These are phyloP conservation scores for Ptilonorhynchus violaceus DNA, from an alignment of 2,113 vertebrate genomes.

Conservation along the genomic window DNA sequence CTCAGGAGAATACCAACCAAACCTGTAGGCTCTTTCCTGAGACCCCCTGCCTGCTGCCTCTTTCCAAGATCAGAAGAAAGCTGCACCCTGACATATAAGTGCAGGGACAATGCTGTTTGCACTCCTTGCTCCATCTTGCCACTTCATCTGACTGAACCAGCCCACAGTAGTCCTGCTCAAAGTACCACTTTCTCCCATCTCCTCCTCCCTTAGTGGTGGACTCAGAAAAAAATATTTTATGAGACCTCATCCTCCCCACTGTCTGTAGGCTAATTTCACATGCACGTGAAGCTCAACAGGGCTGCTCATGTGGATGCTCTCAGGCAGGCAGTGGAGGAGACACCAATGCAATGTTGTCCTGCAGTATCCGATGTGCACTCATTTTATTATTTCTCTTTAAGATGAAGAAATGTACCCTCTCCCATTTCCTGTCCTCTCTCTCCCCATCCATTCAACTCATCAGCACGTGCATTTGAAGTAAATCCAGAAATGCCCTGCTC, in stretches of 20 bases:
- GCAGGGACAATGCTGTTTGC: background rate
- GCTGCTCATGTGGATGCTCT: background rate
- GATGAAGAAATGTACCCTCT: background rate
- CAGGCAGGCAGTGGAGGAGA: background rate
- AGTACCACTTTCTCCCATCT: background rate
- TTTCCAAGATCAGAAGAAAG: background rate
- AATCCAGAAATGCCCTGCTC: background rate
- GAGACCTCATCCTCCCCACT: background rate
- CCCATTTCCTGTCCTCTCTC: background rate
- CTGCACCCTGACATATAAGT: background rate
- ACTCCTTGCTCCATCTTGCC: background rate
- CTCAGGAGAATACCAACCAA: background rate
- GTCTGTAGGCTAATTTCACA: background rate
- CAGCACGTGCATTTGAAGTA: background rate
- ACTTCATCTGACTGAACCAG: background rate
- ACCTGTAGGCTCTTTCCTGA: background rate
- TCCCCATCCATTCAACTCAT: background rate
- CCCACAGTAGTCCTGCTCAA: background rate
- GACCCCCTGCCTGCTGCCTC: background rate
- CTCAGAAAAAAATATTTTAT: background rate
- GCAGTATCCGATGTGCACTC: accelerated
- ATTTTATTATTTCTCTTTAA: background rate
- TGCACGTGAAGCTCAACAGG: background rate
- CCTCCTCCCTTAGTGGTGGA: background rate
- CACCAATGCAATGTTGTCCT: background rate